A percentile compares a stretch with the other conserved stretches of the same genome.
Conservation (phyloP, 2,888 invertebrate genomes). For the Cryptosula pallasiana region DNA sequence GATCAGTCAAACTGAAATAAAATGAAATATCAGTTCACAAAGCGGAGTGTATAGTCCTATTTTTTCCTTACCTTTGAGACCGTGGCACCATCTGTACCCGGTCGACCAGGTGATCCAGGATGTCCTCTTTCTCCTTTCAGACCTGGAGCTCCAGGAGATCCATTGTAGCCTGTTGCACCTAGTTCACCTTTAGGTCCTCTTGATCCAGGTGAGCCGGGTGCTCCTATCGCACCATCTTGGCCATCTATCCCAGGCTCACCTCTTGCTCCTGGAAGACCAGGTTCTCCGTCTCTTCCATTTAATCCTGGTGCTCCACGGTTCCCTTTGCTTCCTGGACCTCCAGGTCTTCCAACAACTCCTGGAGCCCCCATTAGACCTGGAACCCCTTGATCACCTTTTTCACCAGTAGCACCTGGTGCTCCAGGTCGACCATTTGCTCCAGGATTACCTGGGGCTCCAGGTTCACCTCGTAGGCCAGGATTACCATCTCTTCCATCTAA, state of each 20-base stretch:
- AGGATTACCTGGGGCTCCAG: not conserved
- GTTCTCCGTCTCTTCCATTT: not conserved
- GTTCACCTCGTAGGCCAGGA: not conserved
- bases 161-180: too few relatives aligned
- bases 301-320: not conserved
- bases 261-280: constrained; percentile 1
- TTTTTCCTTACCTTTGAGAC: too few relatives aligned
- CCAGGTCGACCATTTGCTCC: constrained; percentile 1
- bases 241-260: constrained; percentile 3
- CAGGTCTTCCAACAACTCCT: constrained; percentile 13
- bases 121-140: constrained; percentile 5
- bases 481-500: not conserved
- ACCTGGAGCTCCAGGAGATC: too few relatives aligned
- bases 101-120: not conserved
- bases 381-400: not conserved
- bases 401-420: not conserved
- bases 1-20: too few relatives aligned
- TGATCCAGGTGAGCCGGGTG: not conserved
- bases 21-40: too few relatives aligned
- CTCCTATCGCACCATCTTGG: not conserved
- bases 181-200: not conserved
- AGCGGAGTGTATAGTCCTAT: too few relatives aligned
- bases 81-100: not conserved
- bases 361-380: not conserved
- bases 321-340: not conserved